A percentile compares a stretch with the other conserved stretches of the same genome.
Conservation (phyloP, 2,113 vertebrate species). For the Patagioenas fasciata region DNA sequence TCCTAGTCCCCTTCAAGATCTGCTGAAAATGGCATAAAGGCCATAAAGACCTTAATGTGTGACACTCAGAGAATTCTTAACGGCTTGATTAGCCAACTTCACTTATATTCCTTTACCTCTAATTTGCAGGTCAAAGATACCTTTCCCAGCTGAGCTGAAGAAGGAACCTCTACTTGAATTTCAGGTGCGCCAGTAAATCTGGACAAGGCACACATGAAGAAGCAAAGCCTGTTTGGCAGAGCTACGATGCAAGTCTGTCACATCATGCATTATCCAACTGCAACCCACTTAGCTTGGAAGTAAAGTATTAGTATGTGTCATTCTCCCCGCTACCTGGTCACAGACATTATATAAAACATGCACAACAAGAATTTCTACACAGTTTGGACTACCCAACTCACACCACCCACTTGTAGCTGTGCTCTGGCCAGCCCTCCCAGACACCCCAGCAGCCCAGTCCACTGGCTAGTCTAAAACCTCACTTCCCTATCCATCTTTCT, state of each 20-base stretch:
- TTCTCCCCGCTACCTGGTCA: neutral
- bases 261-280: neutral
- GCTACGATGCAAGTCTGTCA: neutral
- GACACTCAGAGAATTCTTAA: neutral
- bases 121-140: neutral
- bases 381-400: neutral
- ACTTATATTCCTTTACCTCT: neutral
- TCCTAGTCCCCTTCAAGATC: neutral
- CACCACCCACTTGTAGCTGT: neutral
- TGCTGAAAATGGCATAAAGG: neutral
- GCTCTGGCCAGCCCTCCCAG: neutral
- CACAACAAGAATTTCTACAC: neutral
- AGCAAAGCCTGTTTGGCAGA: neutral
- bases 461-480: neutral
- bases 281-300: neutral
- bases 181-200: neutral
- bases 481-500: neutral
- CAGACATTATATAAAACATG: neutral
- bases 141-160: neutral
- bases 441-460: neutral
- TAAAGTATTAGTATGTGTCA: neutral
- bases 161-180: neutral
- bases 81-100: neutral
- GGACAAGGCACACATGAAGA: neutral
- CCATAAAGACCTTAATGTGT: neutral